phyloP scores from a whole-genome alignment of 2,113 vertebrate species.

The Canis aureus region DNA sequence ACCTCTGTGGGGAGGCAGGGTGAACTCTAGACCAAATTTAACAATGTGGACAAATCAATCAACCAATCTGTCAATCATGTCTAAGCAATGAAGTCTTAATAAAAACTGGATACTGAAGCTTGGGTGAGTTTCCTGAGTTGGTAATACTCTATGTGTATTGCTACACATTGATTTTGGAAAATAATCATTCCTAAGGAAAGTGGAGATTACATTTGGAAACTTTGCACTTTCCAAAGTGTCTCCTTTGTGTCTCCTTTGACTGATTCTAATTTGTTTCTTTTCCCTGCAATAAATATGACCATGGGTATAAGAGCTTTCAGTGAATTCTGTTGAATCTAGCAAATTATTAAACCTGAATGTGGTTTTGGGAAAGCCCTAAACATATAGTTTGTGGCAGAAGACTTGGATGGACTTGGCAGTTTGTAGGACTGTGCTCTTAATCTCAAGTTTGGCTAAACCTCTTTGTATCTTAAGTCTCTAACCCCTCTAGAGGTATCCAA shows the following conservation, averaged over 20 bases:
- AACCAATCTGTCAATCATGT: not conserved
- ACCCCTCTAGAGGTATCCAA: not conserved
- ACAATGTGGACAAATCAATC: not conserved
- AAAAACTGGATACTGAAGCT: not conserved
- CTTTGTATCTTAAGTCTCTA: not conserved
- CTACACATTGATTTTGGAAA: too few relatives aligned
- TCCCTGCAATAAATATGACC: not conserved
- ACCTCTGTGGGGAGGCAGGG: rapidly evolving
- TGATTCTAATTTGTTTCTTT: not conserved
- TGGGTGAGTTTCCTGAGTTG: not conserved
- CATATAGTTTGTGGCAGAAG: not conserved
- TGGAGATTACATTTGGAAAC: not conserved
- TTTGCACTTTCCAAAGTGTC: not conserved
- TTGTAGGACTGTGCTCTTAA: not conserved
- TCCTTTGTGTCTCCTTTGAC: not conserved
- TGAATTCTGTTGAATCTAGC: not conserved
- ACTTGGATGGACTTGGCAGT: not conserved
- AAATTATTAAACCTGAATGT: not conserved
- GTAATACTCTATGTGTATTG: not conserved
- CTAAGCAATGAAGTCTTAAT: not conserved
- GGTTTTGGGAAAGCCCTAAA: not conserved
- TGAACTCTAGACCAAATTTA: not conserved
- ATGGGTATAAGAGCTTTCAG: not conserved
- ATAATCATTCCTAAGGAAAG: not conserved
- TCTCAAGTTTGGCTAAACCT: not conserved